Base-by-base conservation (phyloP, 2,888 invertebrate species). In the Heteromyza rotundicornis region DNA sequence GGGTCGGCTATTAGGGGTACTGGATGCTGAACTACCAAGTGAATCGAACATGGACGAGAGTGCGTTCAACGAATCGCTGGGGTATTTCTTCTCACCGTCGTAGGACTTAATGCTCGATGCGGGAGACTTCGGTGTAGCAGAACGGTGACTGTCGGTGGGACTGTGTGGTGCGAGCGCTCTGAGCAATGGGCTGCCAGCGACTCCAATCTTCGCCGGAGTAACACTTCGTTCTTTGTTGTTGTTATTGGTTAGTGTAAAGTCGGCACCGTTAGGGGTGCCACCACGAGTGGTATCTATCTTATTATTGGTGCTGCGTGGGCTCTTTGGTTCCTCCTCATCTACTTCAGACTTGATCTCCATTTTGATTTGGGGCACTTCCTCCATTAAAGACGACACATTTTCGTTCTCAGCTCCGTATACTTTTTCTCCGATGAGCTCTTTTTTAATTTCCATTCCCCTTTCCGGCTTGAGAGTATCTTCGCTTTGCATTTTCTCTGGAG, bases 11-110 rank as follows among this genome's bases (percentile, higher is more conserved):
- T 70, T 71, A 24, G 73, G 62, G 0, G 68, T 64, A 3, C 64
- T 70, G 32, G 64, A 68, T 47, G 69, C 63, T 52, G 71, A 72
- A 69, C 81, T 81, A 70, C 82, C 92, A 56, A 95, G 82, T 70
- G 89, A 94, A 80, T 95, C 94, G 76, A 94, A 95, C 95, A 95
- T 95, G 22, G 94, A 94, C 23, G 94, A 94, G 7, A 95, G 84
- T 0, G 94, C 94, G 10, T 94, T 94, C 57, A 94, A 85, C 52
- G 90, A 89, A 60, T 89, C 89, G 47, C 85, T 84, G 14, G 80
- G 78, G 27, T 88, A 85, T 32, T 87, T 86, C 74, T 87, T 88
- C 69, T 78, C 82, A 17, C 77, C 77, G 64, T 88, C 80, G 59
- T 78, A 81, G 2, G 81, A 81, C 51, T 80, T 80, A 63, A 80